Conservation (phyloP, 1,140 invertebrate genomes). For the Psilanteris sp. region DNA sequence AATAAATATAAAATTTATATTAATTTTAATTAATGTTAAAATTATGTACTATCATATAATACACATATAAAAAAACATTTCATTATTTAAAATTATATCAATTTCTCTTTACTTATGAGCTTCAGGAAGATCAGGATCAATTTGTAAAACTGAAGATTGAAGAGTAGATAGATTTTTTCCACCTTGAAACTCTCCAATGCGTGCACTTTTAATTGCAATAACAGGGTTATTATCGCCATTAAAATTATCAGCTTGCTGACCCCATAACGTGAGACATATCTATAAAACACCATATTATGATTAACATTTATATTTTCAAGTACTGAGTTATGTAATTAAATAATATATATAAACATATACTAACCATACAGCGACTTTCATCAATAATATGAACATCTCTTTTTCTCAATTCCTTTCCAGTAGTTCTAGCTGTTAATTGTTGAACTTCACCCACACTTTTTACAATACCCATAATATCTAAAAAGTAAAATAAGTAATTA, state of each 20-base stretch:
- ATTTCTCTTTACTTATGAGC: constrained; percentile 86
- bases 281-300: constrained; percentile 59
- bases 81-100: too few species aligned
- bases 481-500: too few species aligned
- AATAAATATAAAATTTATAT: too few species aligned
- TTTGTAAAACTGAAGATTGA: constrained; percentile 83
- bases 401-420: constrained; percentile 92
- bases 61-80: too few species aligned
- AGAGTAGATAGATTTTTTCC: constrained; percentile 85
- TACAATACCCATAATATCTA: constrained; percentile 95
- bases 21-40: too few species aligned
- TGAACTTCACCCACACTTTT: constrained; percentile 87
- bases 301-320: neutral
- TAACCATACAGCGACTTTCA: constrained; percentile 88
- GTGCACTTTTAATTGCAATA: constrained; percentile 89
- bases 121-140: constrained; percentile 94
- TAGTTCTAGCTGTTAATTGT: constrained; percentile 85
- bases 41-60: too few species aligned
- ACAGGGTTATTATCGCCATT: constrained; percentile 88
- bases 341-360: too few species aligned
- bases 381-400: constrained; percentile 94
- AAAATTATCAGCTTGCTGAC: constrained; percentile 90
- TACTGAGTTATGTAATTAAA: too few species aligned
- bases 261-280: constrained; percentile 88
- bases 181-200: constrained; percentile 86